These are phyloP conservation scores for Cephus sareptanus DNA, from an alignment of 2,888 invertebrate genomes.

Conservation along the genomic window DNA sequence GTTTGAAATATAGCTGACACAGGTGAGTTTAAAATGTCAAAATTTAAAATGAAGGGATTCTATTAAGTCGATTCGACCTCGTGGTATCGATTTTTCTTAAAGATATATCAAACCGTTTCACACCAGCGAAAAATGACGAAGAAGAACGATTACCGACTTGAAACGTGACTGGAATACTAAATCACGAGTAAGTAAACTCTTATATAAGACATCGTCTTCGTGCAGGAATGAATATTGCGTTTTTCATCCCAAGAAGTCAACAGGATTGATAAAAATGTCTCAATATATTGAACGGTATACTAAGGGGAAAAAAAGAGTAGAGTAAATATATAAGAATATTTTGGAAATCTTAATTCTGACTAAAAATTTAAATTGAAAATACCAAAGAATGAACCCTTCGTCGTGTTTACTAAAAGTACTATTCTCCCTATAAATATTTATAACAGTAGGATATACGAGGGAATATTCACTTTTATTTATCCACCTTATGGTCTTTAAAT, in stretches of 20 bases:
- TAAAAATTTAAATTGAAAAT: neutral
- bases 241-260: neutral
- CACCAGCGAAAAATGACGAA: neutral
- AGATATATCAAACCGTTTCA: neutral
- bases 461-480: constrained; percentile 22
- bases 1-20: neutral
- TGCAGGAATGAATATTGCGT: neutral
- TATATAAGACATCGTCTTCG: neutral
- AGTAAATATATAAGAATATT: neutral
- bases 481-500: constrained; percentile 24
- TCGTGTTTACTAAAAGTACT: neutral
- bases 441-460: neutral
- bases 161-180: neutral
- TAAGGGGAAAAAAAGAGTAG: neutral
- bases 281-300: neutral
- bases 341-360: neutral
- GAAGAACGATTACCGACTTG: neutral
- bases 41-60: neutral
- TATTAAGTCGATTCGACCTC: neutral
- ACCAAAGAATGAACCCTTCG: neutral
- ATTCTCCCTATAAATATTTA: neutral
- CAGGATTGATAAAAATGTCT: neutral
- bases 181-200: neutral
- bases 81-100: neutral
- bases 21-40: neutral